Evolutionary conservation across 30 jellyfish, hydroid and myxozoan genomes (phyloP).

Genomic region (Cassiopea andromeda): DNA sequence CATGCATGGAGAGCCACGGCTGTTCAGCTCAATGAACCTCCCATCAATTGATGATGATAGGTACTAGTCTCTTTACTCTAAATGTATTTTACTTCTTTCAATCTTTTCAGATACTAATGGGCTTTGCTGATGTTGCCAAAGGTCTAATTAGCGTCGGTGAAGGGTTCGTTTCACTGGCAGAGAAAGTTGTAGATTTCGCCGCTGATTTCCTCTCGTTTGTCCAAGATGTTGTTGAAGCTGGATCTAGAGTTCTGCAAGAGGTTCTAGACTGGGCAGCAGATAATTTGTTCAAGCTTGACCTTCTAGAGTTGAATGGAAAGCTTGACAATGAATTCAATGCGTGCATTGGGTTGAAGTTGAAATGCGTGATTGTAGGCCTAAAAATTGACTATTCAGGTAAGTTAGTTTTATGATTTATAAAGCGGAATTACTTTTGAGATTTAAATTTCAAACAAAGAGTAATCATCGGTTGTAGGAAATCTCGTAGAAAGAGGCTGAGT

Average conservation of each 20-base stretch:
- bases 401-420: neutral
- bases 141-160: slow-evolving; percentile 55
- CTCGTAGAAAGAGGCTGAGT: no score
- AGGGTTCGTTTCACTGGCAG: slow-evolving; percentile 59
- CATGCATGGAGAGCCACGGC: no score
- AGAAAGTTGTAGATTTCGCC: slow-evolving; percentile 49
- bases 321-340: slow-evolving; percentile 63
- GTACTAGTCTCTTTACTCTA: neutral
- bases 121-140: slow-evolving; percentile 69
- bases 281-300: slow-evolving; percentile 37
- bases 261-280: slow-evolving; percentile 43
- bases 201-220: slow-evolving; percentile 37
- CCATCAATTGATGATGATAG: neutral
- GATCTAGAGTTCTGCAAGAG: slow-evolving; percentile 16
- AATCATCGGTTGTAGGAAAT: no score
- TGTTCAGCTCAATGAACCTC: no score
- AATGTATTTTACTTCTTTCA: neutral
- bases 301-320: slow-evolving; percentile 36
- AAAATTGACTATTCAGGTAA: slow-evolving; percentile 38
- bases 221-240: slow-evolving; percentile 39
- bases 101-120: slow-evolving; percentile 60
- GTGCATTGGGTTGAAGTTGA: slow-evolving; percentile 63
- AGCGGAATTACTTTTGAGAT: no score
- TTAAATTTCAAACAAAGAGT: no score
- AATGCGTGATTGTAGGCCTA: slow-evolving; percentile 57